A percentile compares a stretch with the other conserved stretches of the same genome.
phyloP scores from a whole-genome alignment of 2,888 invertebrate species.

The Drosophila prostipennis region DNA sequence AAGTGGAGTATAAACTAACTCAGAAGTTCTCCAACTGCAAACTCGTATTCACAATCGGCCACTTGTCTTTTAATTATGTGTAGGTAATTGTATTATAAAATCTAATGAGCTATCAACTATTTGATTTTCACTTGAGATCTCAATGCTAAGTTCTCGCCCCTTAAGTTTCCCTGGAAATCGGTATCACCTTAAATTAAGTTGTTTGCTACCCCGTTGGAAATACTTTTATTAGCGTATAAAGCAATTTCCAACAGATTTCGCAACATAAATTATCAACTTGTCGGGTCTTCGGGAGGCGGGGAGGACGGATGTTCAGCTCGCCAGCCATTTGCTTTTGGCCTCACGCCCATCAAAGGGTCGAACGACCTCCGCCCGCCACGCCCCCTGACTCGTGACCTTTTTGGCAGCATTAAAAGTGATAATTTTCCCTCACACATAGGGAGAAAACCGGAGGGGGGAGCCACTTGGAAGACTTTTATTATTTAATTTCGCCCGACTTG shows the following conservation, averaged over 20 bases:
- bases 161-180: conserved; percentile 4
- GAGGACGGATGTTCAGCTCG: conserved; percentile 2
- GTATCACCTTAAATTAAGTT: conserved; percentile 56
- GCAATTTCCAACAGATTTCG: conserved; percentile 72
- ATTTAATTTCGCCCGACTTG: conserved; percentile 69
- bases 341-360: conserved; percentile 46
- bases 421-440: conserved; percentile 65
- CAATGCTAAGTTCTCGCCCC: conserved; percentile 1
- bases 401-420: conserved; percentile 77
- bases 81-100: no score
- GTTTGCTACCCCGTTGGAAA: conserved; percentile 39
- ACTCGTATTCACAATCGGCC: not conserved
- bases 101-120: not conserved
- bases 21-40: not conserved
- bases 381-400: conserved; percentile 68
- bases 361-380: conserved; percentile 11
- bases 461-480: conserved; percentile 75
- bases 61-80: no score
- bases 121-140: not conserved
- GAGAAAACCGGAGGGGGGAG: conserved; percentile 15
- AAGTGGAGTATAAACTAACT: not conserved
- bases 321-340: conserved; percentile 43
- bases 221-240: conserved; percentile 66
- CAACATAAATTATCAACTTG: conserved; percentile 69
- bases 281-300: conserved; percentile 8